Evolutionary conservation across 2,797 vertebrate species (phyloP), one percentile per base, ranked within the genome.

Genomic region (Pangasius mekongensis): DNA sequence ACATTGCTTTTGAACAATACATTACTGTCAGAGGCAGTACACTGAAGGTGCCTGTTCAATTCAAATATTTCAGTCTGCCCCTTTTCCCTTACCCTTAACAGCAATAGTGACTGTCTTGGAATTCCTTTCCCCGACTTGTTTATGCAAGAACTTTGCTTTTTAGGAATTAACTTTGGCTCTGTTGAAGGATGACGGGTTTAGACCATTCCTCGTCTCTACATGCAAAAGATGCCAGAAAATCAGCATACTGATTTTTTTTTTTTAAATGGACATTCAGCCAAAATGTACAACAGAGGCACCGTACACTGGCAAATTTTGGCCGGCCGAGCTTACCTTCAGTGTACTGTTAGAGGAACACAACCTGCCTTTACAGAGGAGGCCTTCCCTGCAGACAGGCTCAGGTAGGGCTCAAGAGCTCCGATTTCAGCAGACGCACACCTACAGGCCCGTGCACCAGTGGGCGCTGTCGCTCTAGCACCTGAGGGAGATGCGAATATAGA

Each of bases 401-500:
- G 96, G 97, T 95, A 97, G 97, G 96, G 97, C 94, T 90, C 91
- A 90, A 96, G 96, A 94, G 95, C 95, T 96, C 96, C 95, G 86
- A 91, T 87, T 97, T 96, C 96, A 96, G 96, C 96, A 97, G 96
- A 97, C 96, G 92, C 82, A 91, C 91, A 91, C 96, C 96, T 97
- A 96, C 95, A 95, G 96, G 96, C 96, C 96, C 69, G 77, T 83
- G 60, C 86, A 88, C 90, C 90, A 89, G 85, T 89, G 85, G 90
- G 96, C 96, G 96, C 96, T 96, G 97, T 96, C 94, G 95, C 94
- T 94, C 96, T 96, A 96, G 96, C 95, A 97, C 97, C 97, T 98
- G 97, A 97, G 96, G 95, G 96, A 97, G 97, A 97, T 67, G 97
- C 96, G 97, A 96, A 98, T 97, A 97, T 97, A 97, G 95, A 97